These are phyloP conservation scores for Macquaria australasica DNA, from an alignment of 2,113 vertebrate species.

Conservation along the genomic window DNA sequence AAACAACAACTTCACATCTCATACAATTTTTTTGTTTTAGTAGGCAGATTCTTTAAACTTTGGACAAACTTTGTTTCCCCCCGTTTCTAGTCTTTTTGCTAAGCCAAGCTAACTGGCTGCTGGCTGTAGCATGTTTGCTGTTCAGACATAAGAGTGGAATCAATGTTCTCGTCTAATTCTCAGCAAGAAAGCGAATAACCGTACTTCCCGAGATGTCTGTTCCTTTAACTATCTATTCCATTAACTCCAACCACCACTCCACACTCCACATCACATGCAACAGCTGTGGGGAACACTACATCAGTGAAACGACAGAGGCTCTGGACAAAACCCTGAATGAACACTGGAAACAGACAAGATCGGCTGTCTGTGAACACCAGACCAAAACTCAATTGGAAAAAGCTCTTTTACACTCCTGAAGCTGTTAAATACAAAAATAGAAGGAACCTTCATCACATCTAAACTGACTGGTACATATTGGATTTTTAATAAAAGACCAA, in stretches of 20 bases:
- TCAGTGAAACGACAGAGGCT: no score
- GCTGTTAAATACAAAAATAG: neutral
- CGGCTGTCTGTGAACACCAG: neutral
- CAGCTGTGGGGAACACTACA: neutral
- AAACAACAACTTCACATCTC: no score
- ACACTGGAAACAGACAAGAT: neutral
- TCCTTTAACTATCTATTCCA: no score
- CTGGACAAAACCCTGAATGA: neutral
- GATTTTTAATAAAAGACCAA: slow-evolving; percentile 17
- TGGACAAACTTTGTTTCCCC: no score
- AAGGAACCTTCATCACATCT: neutral
- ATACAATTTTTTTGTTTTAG: no score
- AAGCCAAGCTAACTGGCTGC: neutral
- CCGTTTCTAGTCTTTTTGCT: neutral
- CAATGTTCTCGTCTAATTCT: neutral
- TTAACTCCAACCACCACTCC: neutral
- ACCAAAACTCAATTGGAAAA: neutral
- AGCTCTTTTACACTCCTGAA: neutral
- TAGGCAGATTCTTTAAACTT: no score
- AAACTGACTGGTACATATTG: neutral
- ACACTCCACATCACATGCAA: no score
- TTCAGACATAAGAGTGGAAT: neutral
- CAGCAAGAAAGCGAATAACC: neutral
- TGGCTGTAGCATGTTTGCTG: neutral
- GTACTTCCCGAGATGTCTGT: neutral